Evolutionary conservation across 2,888 invertebrate species (phyloP).

Genomic region (Trichopria drosophilae): DNA sequence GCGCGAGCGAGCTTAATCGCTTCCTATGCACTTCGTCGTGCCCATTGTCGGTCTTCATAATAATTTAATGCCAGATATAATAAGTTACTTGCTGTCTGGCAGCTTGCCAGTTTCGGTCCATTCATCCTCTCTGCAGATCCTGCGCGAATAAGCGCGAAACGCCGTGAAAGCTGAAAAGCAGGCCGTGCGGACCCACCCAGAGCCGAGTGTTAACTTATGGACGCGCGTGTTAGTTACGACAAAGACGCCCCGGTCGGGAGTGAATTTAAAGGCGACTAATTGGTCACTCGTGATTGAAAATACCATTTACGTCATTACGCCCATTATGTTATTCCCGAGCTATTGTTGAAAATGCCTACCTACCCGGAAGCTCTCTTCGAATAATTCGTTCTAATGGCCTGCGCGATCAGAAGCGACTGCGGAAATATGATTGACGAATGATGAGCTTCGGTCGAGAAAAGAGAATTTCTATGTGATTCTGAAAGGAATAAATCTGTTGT

Average conservation of each 20-base stretch:
- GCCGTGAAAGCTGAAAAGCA: slow-evolving; percentile 55
- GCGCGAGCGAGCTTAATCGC: slow-evolving; percentile 56
- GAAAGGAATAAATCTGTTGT: too few relatives aligned
- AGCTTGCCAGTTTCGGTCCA: slow-evolving; percentile 51
- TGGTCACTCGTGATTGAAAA: slow-evolving; percentile 52
- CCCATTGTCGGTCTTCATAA: slow-evolving; percentile 57
- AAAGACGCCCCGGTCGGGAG: background rate
- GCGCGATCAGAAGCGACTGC: too few relatives aligned
- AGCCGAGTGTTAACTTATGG: slow-evolving; percentile 52
- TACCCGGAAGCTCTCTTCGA: too few relatives aligned
- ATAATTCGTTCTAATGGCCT: too few relatives aligned
- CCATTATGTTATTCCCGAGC: too few relatives aligned
- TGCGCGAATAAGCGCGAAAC: too few relatives aligned
- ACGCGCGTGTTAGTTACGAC: slow-evolving; percentile 45
- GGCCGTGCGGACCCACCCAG: too few relatives aligned
- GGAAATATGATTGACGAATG: too few relatives aligned
- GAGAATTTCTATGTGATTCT: too few relatives aligned
- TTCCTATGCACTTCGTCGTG: slow-evolving; percentile 57
- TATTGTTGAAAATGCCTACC: too few relatives aligned
- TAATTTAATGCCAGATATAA: slow-evolving; percentile 59
- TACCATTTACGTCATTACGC: slow-evolving; percentile 40
- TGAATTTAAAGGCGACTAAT: slow-evolving; percentile 50
- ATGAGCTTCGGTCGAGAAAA: too few relatives aligned
- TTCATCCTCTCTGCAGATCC: slow-evolving; percentile 44
- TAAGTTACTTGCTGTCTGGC: slow-evolving; percentile 59